A percentile compares a stretch with the other conserved stretches of the same genome.
Evolutionary conservation across 2,888 invertebrate genomes (phyloP).

Genomic region (Microplitis deprimator): DNA sequence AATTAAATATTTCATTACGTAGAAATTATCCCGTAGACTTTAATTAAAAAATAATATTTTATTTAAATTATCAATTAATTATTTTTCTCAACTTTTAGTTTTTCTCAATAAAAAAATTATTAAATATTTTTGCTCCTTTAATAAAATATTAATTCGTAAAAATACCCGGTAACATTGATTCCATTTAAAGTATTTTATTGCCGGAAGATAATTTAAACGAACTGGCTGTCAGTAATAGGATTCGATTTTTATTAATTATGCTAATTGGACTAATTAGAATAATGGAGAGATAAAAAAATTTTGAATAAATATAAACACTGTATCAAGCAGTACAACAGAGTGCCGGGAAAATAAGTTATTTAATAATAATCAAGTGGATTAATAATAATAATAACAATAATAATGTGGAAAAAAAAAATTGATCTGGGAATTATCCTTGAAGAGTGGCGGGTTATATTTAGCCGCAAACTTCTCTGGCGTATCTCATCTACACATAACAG

Average conservation of each 20-base stretch:
- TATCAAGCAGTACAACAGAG: no score
- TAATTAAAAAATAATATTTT: neutral
- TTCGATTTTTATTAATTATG: conserved; percentile 1
- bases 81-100: neutral
- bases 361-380: no score
- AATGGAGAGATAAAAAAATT: neutral
- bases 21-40: neutral
- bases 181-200: neutral
- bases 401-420: conserved; percentile 2
- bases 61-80: conserved; percentile 1
- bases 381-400: neutral
- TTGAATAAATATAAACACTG: neutral
- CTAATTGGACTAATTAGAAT: neutral
- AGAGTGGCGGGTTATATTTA: conserved; percentile 54
- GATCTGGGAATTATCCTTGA: conserved; percentile 28
- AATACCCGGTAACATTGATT: neutral
- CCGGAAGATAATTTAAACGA: neutral
- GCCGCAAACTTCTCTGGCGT: conserved; percentile 50
- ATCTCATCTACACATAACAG: neutral
- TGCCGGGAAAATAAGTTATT: no score
- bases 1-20: neutral
- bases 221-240: neutral
- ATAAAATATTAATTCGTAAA: neutral
- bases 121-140: neutral
- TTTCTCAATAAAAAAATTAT: neutral